A percentile compares a stretch with the other conserved stretches of the same genome.
Evolutionary conservation across 2,888 invertebrate species (phyloP).

Genomic region (Catocala sponsa): DNA sequence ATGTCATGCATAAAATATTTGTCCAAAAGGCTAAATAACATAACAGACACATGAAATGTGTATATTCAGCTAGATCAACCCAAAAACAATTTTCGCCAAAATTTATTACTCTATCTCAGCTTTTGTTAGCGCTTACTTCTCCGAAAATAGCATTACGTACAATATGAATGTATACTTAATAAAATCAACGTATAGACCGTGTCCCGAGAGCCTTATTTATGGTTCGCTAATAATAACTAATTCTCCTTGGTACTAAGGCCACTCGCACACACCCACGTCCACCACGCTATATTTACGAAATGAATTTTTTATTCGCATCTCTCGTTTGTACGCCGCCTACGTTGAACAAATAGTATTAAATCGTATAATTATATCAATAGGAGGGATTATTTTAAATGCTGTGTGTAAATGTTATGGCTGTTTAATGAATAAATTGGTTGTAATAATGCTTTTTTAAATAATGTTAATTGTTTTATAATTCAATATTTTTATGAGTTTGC

Average conservation of each 20-base stretch:
- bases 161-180: slow-evolving; percentile 31
- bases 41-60: no score
- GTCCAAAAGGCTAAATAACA: no score
- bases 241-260: slow-evolving; percentile 15
- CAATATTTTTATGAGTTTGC: no score
- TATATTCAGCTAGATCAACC: no score
- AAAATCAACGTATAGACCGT: slow-evolving; percentile 28
- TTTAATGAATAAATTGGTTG: no score
- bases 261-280: slow-evolving; percentile 11
- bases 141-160: slow-evolving; percentile 18
- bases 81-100: slow-evolving; percentile 10
- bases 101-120: slow-evolving; percentile 30
- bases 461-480: no score
- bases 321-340: slow-evolving; percentile 26
- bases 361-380: no score
- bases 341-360: not conserved
- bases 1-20: no score
- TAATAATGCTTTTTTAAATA: no score
- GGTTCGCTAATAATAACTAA: slow-evolving; percentile 25
- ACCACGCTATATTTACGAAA: slow-evolving; percentile 29
- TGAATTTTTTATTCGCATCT: slow-evolving; percentile 28
- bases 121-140: slow-evolving; percentile 20
- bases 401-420: no score
- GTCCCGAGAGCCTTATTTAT: slow-evolving; percentile 32
- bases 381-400: no score